Base-by-base conservation (phyloP, 2,113 vertebrate species). In the Albula glossodonta region DNA sequence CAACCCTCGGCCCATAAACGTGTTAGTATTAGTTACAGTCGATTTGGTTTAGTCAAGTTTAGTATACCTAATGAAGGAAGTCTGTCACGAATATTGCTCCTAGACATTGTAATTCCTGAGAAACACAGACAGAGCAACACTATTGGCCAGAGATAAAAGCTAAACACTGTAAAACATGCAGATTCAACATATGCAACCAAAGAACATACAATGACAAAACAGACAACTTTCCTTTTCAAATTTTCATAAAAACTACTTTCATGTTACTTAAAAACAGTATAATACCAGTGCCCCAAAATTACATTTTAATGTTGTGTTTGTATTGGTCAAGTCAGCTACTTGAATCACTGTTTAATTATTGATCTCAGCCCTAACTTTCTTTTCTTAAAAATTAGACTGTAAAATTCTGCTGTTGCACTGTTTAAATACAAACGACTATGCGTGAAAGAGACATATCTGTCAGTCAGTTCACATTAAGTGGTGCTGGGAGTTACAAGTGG, bases 1-100 rank as follows among this genome's bases (percentile, higher is more conserved):
- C 9, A 79, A 60, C 56, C 51, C 78, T 79, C 12, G 51, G 17
- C 78, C 13, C 51, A 56, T 41, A 56, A 48, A 85, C 51, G 11
- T 63, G 48, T 85, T 85, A 85, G 78, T 81, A 51, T 12, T 48
- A 11, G 51, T 66, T 17, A 52, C 48, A 3, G 15, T 13, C 86
- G 86, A 86, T 91, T 85, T 80, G 86, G 83, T 85, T 83, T 88
- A 85, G 78, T 88, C 81, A 87, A 78, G 83, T 86, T 63, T 66
- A 83, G 53, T 83, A 80, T 94, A 95, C 93, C 92, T 81, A 94
- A 81, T 82, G 93, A 93, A 86, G 93, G 93, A 60, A 93, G 84
- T 60, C 93, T 89, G 88, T 94, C 93, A 88, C 93, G 91, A 88
- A 91, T 87, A 82, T 89, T 87, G 83, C 83, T 90, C 90, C 88